Percentiles rank a stretch among this genome's conserved stretches.
phyloP scores from a whole-genome alignment of 1,140 invertebrate species.

The Tribolium madens region DNA sequence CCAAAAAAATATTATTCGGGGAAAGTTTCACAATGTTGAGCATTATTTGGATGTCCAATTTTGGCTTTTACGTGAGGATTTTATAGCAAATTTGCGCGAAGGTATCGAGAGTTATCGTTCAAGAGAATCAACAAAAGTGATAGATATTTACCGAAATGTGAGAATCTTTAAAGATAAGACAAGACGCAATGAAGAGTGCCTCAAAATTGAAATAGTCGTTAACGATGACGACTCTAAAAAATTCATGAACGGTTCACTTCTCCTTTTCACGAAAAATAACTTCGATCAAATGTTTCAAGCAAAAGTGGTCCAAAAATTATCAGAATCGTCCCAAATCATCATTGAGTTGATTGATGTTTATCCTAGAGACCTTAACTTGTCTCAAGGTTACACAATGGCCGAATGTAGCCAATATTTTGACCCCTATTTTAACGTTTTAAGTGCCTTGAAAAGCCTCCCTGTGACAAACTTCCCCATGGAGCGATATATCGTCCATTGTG shows the following conservation, averaged over 20 bases:
- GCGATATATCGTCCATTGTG: slow-evolving; percentile 68
- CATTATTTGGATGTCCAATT: slow-evolving; percentile 86
- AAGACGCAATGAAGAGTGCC: slow-evolving; percentile 45
- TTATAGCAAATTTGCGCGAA: slow-evolving; percentile 71
- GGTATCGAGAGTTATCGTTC: slow-evolving; percentile 67
- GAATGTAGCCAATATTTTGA: slow-evolving; percentile 78
- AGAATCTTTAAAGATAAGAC: slow-evolving; percentile 56
- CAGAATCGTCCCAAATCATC: slow-evolving; percentile 64
- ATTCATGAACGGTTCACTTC: slow-evolving; percentile 78
- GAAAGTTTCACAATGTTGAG: slow-evolving; percentile 72
- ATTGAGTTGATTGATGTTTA: slow-evolving; percentile 62
- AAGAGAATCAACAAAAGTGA: slow-evolving; percentile 51
- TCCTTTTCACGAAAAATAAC: slow-evolving; percentile 77
- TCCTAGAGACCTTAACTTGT: slow-evolving; percentile 59
- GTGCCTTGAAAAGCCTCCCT: slow-evolving; percentile 70
- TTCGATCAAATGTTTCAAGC: slow-evolving; percentile 78
- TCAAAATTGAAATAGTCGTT: slow-evolving; percentile 57
- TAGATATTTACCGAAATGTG: slow-evolving; percentile 57
- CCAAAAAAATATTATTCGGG: slow-evolving; percentile 70
- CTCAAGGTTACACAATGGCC: slow-evolving; percentile 71
- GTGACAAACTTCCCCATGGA: slow-evolving; percentile 72
- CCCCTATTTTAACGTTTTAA: slow-evolving; percentile 75
- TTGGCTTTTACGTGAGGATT: slow-evolving; percentile 81
- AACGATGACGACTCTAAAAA: slow-evolving; percentile 67
- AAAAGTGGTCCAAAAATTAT: slow-evolving; percentile 72